Conservation (phyloP, 2,888 invertebrate genomes). For the Steromphala cineraria region DNA sequence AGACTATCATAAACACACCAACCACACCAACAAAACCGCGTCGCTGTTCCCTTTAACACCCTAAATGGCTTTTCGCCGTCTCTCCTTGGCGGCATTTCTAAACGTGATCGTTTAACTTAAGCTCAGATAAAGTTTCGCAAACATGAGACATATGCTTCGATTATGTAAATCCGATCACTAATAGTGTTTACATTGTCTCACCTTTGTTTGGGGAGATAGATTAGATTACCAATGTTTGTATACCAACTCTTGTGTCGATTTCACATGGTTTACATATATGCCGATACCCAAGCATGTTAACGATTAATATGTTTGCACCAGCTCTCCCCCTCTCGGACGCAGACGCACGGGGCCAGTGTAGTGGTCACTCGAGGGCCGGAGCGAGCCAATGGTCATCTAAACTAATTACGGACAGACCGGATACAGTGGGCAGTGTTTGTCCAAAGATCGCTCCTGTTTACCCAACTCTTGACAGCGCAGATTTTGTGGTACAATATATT, state of each 20-base stretch:
- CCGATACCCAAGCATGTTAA: background rate
- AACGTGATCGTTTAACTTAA: background rate
- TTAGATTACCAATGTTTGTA: background rate
- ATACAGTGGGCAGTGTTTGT: background rate
- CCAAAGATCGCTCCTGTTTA: background rate
- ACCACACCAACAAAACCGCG: too few species aligned
- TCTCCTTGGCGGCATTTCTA: background rate
- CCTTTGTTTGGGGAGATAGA: background rate
- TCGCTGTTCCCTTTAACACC: background rate
- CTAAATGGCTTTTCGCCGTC: background rate
- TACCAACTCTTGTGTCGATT: background rate
- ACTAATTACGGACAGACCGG: background rate
- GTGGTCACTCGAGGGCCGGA: background rate
- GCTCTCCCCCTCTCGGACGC: background rate
- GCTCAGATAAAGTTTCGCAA: background rate
- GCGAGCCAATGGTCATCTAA: background rate
- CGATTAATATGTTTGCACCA: conserved; percentile 15
- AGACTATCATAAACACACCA: too few species aligned
- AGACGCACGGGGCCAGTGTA: background rate
- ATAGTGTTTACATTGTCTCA: background rate
- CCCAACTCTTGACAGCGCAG: background rate
- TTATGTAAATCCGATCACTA: background rate
- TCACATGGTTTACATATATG: background rate
- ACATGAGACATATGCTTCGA: conserved; percentile 1
- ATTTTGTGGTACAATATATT: background rate